phyloP scores from a whole-genome alignment of 2,797 vertebrate species.

The Cynodonichthys magdalenae region DNA sequence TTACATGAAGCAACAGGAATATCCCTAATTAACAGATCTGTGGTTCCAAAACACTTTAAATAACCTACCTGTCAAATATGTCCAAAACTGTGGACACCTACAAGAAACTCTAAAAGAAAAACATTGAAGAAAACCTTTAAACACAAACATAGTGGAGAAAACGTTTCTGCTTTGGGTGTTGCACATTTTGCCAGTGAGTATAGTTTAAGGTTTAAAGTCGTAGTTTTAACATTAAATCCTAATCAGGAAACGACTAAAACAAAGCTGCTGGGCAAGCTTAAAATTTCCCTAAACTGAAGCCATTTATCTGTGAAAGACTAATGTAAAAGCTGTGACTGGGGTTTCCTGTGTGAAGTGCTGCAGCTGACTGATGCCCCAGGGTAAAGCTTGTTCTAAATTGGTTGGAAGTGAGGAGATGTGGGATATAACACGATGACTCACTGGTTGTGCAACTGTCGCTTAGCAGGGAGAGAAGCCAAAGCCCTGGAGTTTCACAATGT shows the following conservation, averaged over 20 bases:
- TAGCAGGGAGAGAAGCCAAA: constrained; percentile 12
- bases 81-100: no score
- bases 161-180: no score
- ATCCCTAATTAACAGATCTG: no score
- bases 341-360: neutral
- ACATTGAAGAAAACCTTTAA: no score
- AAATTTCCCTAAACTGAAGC: neutral
- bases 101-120: no score
- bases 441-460: constrained; percentile 33
- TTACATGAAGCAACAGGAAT: no score
- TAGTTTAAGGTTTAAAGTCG: no score
- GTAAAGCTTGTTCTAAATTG: constrained; percentile 14
- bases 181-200: no score
- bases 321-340: constrained; percentile 8
- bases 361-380: constrained; percentile 2
- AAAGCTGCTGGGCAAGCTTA: constrained; percentile 9
- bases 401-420: neutral
- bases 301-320: neutral
- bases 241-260: neutral
- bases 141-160: no score
- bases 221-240: neutral
- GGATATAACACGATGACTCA: constrained; percentile 21
- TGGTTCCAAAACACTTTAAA: no score
- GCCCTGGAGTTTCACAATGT: constrained; percentile 6
- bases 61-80: no score